Evolutionary conservation across 2,888 invertebrate genomes (phyloP), one percentile per base, ranked within the genome.

Genomic region (Nysson spinosus): DNA sequence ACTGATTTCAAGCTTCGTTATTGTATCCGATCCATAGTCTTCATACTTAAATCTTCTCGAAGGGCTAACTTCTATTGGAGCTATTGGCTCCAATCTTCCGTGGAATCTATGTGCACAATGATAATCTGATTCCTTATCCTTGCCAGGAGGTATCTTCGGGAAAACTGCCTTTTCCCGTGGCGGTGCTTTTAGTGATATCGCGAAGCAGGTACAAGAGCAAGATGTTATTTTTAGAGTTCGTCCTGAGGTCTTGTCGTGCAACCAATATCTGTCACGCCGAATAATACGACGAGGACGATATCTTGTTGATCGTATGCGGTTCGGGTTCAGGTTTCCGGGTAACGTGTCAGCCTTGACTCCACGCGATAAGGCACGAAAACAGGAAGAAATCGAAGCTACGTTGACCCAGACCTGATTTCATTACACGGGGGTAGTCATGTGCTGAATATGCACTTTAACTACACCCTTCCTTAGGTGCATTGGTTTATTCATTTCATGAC

Each of bases 1-100:
- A 78, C 65, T 66, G 78, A 80, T 80, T 80, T 77, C 69, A 75
- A 47, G 79, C 60, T 72, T 78, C 64, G 57, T 80, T 75, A n/a
- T n/a, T n/a, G n/a, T n/a, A n/a, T n/a, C n/a, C n/a, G n/a, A n/a
- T n/a, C n/a, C n/a, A n/a, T n/a, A n/a, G n/a, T n/a, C n/a, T n/a
- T n/a, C n/a, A n/a, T n/a, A n/a, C n/a, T n/a, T n/a, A n/a, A n/a
- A n/a, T n/a, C n/a, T n/a, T n/a, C n/a, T n/a, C n/a, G n/a, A n/a
- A n/a, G n/a, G n/a, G n/a, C n/a, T n/a, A n/a, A n/a, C n/a, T n/a
- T n/a, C n/a, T n/a, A n/a, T n/a, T n/a, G n/a, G n/a, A n/a, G n/a
- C n/a, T n/a, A n/a, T n/a, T n/a, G n/a, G n/a, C n/a, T n/a, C n/a
- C n/a, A n/a, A n/a, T n/a, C n/a, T n/a, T n/a, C n/a, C n/a, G n/a